Percentiles rank a stretch among this genome's conserved stretches.
phyloP scores from a whole-genome alignment of 2,888 invertebrate genomes.

The Clunio marinus region DNA sequence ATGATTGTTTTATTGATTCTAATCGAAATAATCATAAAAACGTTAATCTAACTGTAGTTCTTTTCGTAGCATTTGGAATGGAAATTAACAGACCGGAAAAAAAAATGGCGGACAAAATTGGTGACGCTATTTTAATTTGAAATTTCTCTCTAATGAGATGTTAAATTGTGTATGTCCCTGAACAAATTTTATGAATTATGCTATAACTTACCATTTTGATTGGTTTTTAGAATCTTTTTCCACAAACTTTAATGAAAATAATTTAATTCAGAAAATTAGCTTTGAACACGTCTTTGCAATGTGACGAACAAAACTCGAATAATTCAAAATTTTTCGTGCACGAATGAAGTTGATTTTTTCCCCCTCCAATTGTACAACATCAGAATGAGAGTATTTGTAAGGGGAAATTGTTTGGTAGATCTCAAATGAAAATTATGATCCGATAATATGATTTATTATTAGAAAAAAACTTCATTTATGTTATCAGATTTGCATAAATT shows the following conservation, averaged over 20 bases:
- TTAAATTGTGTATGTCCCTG: neutral
- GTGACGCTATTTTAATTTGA: no score
- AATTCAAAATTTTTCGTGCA: no score
- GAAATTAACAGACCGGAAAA: neutral
- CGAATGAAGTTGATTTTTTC: no score
- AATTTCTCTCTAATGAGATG: neutral
- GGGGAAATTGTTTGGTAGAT: no score
- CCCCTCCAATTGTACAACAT: no score
- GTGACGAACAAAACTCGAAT: neutral
- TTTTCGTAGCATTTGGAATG: neutral
- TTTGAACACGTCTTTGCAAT: neutral
- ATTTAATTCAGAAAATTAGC: constrained; percentile 1
- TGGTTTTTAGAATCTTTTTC: constrained; percentile 40
- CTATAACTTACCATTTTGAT: constrained; percentile 46
- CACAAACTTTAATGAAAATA: constrained; percentile 22
- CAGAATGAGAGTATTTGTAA: no score
- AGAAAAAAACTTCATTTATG: no score
- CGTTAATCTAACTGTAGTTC: neutral
- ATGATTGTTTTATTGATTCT: neutral
- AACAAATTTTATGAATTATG: neutral
- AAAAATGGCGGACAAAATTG: neutral
- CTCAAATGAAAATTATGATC: no score
- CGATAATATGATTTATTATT: no score
- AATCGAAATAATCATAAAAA: neutral
- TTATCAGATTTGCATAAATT: no score